A percentile compares a stretch with the other conserved stretches of the same genome.
These are phyloP conservation scores for Cerastoderma edule DNA, from an alignment of 2,888 invertebrate species.

Conservation along the genomic window DNA sequence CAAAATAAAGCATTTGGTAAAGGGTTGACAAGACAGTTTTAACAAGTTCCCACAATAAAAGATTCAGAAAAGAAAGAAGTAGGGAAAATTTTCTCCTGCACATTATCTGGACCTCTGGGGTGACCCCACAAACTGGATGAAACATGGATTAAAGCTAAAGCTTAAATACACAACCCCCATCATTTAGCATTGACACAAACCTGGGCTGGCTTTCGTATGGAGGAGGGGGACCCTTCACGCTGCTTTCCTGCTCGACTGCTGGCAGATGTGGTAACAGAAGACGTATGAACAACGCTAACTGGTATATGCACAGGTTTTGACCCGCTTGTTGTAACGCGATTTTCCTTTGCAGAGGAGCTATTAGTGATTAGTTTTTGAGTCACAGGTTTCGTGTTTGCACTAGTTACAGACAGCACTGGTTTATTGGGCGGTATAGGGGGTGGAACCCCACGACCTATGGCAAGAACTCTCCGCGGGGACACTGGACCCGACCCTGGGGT, in stretches of 20 bases:
- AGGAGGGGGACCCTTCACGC: slow-evolving; percentile 74
- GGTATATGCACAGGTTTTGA: slow-evolving; percentile 77
- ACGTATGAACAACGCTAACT: slow-evolving; percentile 73
- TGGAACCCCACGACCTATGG: slow-evolving; percentile 77
- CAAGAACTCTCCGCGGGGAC: slow-evolving; percentile 64
- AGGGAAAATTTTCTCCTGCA: too few species aligned
- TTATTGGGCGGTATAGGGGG: slow-evolving; percentile 83
- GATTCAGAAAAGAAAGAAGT: too few species aligned
- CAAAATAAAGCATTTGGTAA: too few species aligned
- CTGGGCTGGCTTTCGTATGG: slow-evolving; percentile 77
- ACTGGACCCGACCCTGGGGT: slow-evolving; percentile 54
- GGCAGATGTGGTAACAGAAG: slow-evolving; percentile 50
- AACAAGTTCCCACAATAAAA: too few species aligned
- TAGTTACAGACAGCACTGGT: slow-evolving; percentile 73
- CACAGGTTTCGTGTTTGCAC: slow-evolving; percentile 65
- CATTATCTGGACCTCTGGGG: too few species aligned
- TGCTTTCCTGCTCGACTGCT: slow-evolving; percentile 63
- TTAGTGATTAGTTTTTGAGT: slow-evolving; percentile 35
- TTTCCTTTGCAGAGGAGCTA: slow-evolving; percentile 73
- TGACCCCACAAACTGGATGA: slow-evolving; percentile 20
- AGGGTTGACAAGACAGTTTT: too few species aligned
- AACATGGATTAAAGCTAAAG: slow-evolving; percentile 25
- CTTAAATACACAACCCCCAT: slow-evolving; percentile 56
- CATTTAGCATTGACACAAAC: slow-evolving; percentile 81
- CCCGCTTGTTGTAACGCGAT: slow-evolving; percentile 58